Conservation (phyloP, 2,888 invertebrate genomes). For the Eupithecia abbreviata region DNA sequence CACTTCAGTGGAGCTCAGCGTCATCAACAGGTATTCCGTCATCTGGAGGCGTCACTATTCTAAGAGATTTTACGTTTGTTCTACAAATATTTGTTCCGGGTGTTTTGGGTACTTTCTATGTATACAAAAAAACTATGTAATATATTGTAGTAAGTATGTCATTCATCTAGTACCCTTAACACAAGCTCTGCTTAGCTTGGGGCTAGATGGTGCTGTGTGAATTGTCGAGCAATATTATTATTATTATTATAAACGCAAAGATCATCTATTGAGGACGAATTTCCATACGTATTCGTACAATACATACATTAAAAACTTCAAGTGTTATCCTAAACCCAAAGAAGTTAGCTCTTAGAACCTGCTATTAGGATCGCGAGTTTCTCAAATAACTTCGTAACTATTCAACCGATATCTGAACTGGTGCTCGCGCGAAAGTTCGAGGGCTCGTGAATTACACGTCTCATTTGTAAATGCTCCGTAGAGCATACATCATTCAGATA, state of each 20-base stretch:
- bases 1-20: neutral
- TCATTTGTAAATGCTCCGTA: neutral
- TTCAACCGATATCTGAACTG: neutral
- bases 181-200: no score
- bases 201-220: no score
- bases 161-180: no score
- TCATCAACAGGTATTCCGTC: neutral
- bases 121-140: no score
- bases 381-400: slow-evolving; percentile 3
- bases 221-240: no score
- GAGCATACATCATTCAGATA: neutral
- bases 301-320: neutral
- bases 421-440: neutral
- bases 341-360: neutral
- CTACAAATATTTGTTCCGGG: no score
- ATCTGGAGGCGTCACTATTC: neutral
- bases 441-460: neutral
- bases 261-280: neutral
- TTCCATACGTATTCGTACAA: neutral
- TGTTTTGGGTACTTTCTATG: no score
- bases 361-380: neutral
- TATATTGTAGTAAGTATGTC: no score
- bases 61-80: neutral
- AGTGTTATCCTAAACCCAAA: neutral
- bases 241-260: neutral